Evolutionary conservation across 2,888 invertebrate species (phyloP).

Genomic region (Perizoma flavofasciatum): DNA sequence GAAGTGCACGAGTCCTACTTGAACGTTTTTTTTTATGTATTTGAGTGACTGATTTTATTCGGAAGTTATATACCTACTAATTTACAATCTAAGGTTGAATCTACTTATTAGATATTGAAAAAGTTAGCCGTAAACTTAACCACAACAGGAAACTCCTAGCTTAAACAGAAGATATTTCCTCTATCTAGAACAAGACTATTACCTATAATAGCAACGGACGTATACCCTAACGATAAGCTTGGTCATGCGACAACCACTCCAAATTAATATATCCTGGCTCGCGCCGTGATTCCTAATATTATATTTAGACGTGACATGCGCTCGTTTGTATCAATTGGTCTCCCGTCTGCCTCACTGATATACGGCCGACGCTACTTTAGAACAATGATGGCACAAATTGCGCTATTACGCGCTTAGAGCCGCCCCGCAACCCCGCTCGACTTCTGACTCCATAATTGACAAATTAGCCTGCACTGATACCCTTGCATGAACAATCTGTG

Average conservation of each 20-base stretch:
- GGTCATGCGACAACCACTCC: conserved; percentile 74
- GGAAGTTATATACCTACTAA: no score
- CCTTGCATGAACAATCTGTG: conserved; percentile 60
- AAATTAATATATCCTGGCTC: conserved; percentile 84
- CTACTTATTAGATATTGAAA: no score
- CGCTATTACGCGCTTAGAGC: conserved; percentile 73
- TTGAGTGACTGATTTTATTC: no score
- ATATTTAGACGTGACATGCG: conserved; percentile 84
- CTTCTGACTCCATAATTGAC: conserved; percentile 64
- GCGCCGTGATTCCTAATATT: conserved; percentile 84
- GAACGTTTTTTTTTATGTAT: no score
- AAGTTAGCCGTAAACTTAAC: not conserved
- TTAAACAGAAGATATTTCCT: not conserved
- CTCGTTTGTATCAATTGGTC: conserved; percentile 83
- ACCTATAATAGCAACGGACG: conserved; percentile 44
- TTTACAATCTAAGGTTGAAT: no score
- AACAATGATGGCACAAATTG: conserved; percentile 83
- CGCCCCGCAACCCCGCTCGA: conserved; percentile 66
- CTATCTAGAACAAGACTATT: conserved; percentile 29
- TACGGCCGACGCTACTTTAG: conserved; percentile 82
- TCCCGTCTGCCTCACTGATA: conserved; percentile 78
- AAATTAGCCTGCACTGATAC: conserved; percentile 69
- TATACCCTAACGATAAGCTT: conserved; percentile 60
- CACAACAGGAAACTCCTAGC: conserved; percentile 9
- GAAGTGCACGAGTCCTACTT: no score